Conservation (phyloP, 2,888 invertebrate genomes). For the Danaus chrysippus region DNA sequence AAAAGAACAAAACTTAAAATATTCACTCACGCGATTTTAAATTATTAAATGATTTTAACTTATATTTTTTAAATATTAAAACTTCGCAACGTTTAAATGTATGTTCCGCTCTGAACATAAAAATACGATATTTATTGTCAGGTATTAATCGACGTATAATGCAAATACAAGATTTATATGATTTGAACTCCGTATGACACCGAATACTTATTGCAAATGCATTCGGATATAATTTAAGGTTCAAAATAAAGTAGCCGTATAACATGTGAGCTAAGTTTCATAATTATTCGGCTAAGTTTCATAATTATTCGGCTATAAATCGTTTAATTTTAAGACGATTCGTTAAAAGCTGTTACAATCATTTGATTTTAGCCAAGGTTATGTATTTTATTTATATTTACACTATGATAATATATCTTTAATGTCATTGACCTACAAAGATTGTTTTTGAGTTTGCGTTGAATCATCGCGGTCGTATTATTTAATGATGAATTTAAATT, state of each 20-base stretch:
- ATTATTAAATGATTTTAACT: no score
- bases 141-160: background rate
- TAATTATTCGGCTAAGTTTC: no score
- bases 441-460: background rate
- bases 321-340: no score
- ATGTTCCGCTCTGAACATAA: background rate
- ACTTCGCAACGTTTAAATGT: background rate
- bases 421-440: slow-evolving; percentile 6
- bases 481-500: no score
- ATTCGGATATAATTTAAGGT: background rate
- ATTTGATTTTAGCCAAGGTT: background rate
- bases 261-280: no score
- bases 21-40: no score
- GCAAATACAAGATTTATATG: slow-evolving; percentile 1
- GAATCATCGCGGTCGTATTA: no score
- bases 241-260: background rate
- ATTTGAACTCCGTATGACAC: background rate
- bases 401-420: background rate
- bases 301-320: no score
- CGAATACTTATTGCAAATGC: background rate
- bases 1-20: no score
- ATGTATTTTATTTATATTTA: background rate
- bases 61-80: background rate
- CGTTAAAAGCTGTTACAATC: background rate
- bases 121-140: background rate